Conservation (phyloP, 1,140 invertebrate species). For the Nasonia vitripennis region DNA sequence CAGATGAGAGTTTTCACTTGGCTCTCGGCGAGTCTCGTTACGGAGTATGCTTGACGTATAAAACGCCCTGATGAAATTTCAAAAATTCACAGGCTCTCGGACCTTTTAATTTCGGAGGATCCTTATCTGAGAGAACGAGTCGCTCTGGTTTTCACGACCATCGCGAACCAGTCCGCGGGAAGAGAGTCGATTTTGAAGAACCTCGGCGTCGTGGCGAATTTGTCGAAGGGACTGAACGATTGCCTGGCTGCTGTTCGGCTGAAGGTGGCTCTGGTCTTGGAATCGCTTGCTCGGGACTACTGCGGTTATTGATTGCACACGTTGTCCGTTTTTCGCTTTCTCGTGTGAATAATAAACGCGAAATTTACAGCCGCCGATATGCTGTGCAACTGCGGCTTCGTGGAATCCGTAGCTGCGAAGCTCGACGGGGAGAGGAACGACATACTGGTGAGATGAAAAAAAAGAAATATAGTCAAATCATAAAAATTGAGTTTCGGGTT, state of each 20-base stretch:
- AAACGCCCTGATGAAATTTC: background rate
- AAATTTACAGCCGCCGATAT: constrained; percentile 53
- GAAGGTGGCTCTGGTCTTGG: constrained; percentile 55
- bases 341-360: background rate
- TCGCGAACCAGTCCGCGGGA: constrained; percentile 56
- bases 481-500: background rate
- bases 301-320: constrained; percentile 1
- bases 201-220: constrained; percentile 51
- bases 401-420: constrained; percentile 49
- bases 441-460: constrained; percentile 50
- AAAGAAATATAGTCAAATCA: background rate
- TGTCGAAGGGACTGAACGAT: constrained; percentile 57
- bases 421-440: constrained; percentile 53
- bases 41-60: background rate
- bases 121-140: constrained; percentile 59
- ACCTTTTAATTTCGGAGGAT: constrained; percentile 57
- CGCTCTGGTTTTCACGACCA: constrained; percentile 55
- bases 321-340: background rate
- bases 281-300: constrained; percentile 52
- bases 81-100: constrained; percentile 50
- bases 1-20: too few relatives aligned
- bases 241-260: constrained; percentile 52
- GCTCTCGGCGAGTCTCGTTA: too few relatives aligned
- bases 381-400: constrained; percentile 53
- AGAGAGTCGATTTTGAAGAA: constrained; percentile 57